Evolutionary conservation across 2,888 invertebrate species (phyloP).

Genomic region (Erynnis tages): DNA sequence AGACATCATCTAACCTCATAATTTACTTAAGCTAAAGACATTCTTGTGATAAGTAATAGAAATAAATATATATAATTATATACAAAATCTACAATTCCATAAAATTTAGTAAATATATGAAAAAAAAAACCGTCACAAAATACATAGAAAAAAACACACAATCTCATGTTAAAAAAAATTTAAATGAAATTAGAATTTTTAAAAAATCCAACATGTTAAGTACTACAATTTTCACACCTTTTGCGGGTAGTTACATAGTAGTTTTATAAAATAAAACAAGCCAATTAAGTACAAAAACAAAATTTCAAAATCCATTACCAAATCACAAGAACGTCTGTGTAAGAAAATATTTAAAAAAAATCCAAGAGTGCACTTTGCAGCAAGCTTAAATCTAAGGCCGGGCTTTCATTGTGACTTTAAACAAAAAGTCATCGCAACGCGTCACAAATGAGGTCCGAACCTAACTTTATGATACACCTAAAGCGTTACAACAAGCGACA

Average conservation of each 20-base stretch:
- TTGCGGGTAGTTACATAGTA: too few relatives aligned
- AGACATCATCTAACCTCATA: conserved; percentile 2
- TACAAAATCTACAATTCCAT: neutral
- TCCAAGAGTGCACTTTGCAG: neutral
- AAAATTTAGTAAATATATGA: too few relatives aligned
- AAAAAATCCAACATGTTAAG: too few relatives aligned
- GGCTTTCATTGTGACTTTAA: too few relatives aligned
- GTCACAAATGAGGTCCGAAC: neutral
- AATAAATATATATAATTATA: too few relatives aligned
- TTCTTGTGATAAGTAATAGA: conserved; percentile 12
- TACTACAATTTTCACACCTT: too few relatives aligned
- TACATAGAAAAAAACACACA: too few relatives aligned
- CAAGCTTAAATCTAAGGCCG: neutral
- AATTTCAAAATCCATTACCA: neutral
- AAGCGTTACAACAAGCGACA: conserved; percentile 32
- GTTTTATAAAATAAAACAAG: neutral
- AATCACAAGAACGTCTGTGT: conserved; percentile 1
- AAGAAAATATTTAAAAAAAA: neutral
- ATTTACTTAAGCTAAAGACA: conserved; percentile 9
- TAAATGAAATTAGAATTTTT: too few relatives aligned
- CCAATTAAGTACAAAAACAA: conserved; percentile 17
- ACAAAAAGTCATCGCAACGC: too few relatives aligned
- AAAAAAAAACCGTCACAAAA: too few relatives aligned
- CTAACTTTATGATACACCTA: too few relatives aligned
- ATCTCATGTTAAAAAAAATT: too few relatives aligned